Conservation (phyloP, 1,140 invertebrate species). For the Leptinotarsa texana region DNA sequence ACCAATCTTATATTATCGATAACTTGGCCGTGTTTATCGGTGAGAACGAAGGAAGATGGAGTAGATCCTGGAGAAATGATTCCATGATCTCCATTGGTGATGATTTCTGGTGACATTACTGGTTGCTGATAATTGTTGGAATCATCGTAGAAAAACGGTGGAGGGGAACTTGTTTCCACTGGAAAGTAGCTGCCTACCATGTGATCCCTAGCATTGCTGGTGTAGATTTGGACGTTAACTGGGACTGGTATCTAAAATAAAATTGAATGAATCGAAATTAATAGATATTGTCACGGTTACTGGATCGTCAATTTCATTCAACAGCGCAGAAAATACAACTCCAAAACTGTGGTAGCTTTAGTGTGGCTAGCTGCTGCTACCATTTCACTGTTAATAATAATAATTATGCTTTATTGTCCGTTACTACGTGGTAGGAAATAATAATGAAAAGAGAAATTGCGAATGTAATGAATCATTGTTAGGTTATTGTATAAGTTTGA, state of each 20-base stretch:
- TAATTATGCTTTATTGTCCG: too few relatives aligned
- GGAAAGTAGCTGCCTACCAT: slow-evolving; percentile 25
- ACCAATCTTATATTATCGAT: slow-evolving; percentile 16
- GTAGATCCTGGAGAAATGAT: slow-evolving; percentile 6
- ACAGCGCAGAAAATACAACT: too few relatives aligned
- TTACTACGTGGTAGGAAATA: too few relatives aligned
- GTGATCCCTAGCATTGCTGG: slow-evolving; percentile 31
- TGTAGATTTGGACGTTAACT: slow-evolving; percentile 36
- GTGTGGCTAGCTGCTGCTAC: too few relatives aligned
- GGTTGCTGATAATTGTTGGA: not conserved
- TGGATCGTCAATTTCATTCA: too few relatives aligned
- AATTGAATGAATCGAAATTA: too few relatives aligned
- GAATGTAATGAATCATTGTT: too few relatives aligned
- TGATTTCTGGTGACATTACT: slow-evolving; percentile 8
- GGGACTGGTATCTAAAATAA: slow-evolving; percentile 9
- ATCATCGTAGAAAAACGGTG: not conserved
- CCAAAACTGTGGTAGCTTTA: too few relatives aligned
- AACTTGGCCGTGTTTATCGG: slow-evolving; percentile 18
- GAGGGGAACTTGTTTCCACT: slow-evolving; percentile 10
- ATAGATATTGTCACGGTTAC: too few relatives aligned
- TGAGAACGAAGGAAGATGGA: slow-evolving; percentile 17
- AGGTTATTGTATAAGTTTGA: too few relatives aligned
- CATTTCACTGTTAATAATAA: too few relatives aligned
- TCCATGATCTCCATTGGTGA: slow-evolving; percentile 19
- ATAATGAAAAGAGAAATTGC: too few relatives aligned